Percentiles rank a stretch among this genome's conserved stretches.
phyloP scores from a whole-genome alignment of 2,797 vertebrate species.

The Margarornis squamiger region DNA sequence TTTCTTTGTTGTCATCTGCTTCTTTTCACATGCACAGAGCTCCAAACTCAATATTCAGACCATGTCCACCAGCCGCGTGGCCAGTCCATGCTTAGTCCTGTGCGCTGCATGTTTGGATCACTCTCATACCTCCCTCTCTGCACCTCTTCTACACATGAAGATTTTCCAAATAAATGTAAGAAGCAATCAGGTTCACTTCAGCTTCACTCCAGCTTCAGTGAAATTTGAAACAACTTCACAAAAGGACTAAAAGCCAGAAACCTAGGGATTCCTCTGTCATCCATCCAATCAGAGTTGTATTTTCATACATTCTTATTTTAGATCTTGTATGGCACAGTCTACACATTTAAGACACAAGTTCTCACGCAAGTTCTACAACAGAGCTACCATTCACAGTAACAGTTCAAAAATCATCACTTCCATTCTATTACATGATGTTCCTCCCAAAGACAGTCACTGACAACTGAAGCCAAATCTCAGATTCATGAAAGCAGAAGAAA shows the following conservation, averaged over 20 bases:
- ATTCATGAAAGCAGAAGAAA: not conserved
- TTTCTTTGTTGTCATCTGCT: not conserved
- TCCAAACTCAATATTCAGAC: not conserved
- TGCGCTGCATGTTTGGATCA: not conserved
- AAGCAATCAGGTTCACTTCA: not conserved
- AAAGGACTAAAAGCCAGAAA: not conserved
- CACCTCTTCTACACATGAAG: not conserved
- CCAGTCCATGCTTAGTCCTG: not conserved
- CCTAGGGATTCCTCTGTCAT: not conserved
- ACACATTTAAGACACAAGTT: not conserved
- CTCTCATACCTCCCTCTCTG: not conserved
- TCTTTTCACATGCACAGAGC: not conserved
- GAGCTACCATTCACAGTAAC: not conserved
- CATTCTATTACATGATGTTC: not conserved
- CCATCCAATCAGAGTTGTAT: not conserved
- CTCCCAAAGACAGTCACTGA: not conserved
- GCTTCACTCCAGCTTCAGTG: not conserved
- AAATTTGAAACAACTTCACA: not conserved
- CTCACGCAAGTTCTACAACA: not conserved
- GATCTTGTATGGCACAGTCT: not conserved
- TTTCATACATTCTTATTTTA: not conserved
- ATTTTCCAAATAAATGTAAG: not conserved
- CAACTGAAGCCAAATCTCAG: not conserved
- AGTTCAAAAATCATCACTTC: not conserved
- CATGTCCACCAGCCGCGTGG: not conserved